Evolutionary conservation across 2,797 vertebrate species (phyloP), one percentile per base, ranked within the genome.

Genomic region (Rallus crepitans): DNA sequence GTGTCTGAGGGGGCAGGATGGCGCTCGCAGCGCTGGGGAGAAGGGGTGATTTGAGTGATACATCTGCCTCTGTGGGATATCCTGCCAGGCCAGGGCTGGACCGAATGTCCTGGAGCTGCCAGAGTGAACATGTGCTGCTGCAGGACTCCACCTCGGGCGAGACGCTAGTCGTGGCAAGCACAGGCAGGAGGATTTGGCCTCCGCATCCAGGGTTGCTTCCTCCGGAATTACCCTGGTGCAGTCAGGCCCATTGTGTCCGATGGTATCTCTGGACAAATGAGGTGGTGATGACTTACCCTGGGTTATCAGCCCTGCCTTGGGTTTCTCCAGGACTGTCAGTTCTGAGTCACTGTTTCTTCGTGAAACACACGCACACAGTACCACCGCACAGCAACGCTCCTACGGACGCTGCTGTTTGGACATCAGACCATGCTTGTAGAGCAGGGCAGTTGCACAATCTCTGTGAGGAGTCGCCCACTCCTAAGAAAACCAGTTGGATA

Each of bases 281-380:
- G 81, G 52, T 57, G 52, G 27, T 37, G 72, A 73, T 55, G 85
- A 71, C 63, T 89, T 68, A 37, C 20, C 16, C 56, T 52, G 61
- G 55, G 28, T 90, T 68, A 10, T 11, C 59, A 76, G 13, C 52
- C 40, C 76, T 89, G 72, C 57, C 65, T 61, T 37, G 61, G 20
- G 53, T 65, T 94, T 91, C 63, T 87, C 75, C 65, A 56, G n/a
- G 64, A 28, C 68, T 1, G 2, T 73, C 56, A 50, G 24, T 59
- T 61, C 9, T 85, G 88, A 95, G 59, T 94, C 94, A 93, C 30
- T 68, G 11, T 95, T 95, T 94, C 72, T 96, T 93, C 87, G 84
- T 70, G 79, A 69, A 81, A 55, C 0, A 0, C 50, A 69, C 0
- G 1, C 40, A 75, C 81, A 48, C 0, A 2, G 7, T 77, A 70